These are phyloP conservation scores for Actinia tenebrosa DNA, from an alignment of 64 coral and sea anemone species.

Conservation along the genomic window DNA sequence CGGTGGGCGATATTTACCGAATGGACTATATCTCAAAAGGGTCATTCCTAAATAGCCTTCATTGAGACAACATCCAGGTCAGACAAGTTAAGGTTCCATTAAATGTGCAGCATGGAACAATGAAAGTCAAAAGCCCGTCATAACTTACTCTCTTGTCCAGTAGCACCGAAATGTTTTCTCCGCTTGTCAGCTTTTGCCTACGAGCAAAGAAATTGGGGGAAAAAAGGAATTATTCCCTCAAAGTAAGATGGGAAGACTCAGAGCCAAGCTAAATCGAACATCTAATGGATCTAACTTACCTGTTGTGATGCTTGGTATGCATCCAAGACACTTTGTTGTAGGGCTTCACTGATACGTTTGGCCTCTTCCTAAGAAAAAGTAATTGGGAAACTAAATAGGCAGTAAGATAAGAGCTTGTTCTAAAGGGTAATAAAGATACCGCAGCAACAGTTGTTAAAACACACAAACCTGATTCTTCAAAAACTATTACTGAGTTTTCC, in stretches of 20 bases:
- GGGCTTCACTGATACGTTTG: conserved; percentile 50
- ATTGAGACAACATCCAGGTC: no score
- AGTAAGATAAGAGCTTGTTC: background rate
- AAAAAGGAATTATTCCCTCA: background rate
- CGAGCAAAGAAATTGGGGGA: background rate
- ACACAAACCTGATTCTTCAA: no score
- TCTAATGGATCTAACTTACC: conserved; percentile 14
- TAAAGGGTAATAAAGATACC: no score
- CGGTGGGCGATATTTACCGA: no score
- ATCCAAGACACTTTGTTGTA: conserved; percentile 59
- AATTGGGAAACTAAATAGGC: background rate
- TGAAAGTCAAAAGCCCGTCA: background rate
- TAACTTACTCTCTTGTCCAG: conserved; percentile 45
- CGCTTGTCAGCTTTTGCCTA: conserved; percentile 74
- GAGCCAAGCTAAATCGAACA: background rate
- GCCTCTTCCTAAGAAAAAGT: conserved; percentile 47
- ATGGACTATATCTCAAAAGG: no score
- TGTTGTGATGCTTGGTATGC: conserved; percentile 70
- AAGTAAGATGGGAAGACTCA: no score
- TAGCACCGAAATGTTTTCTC: conserved; percentile 50
- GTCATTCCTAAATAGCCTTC: no score
- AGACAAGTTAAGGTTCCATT: no score
- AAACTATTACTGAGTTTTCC: no score
- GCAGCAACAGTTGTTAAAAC: background rate
- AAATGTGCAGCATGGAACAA: no score